Percentiles rank a stretch among this genome's conserved stretches.
phyloP scores from a whole-genome alignment of 2,113 vertebrate species.

The Hippopotamus amphibius region DNA sequence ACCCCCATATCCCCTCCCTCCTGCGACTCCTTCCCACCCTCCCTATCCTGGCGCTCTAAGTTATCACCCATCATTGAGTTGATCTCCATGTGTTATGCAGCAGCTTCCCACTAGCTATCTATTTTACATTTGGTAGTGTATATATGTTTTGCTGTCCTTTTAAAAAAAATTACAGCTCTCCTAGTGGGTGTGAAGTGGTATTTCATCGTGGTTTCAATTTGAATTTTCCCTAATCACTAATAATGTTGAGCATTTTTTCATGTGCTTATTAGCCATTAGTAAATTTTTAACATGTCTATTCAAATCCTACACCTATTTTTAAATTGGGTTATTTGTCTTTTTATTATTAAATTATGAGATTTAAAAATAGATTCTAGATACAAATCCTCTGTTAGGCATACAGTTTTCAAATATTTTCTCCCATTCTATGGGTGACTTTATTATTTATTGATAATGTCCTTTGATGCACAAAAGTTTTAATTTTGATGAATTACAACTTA shows the following conservation, averaged over 20 bases:
- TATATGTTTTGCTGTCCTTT: neutral
- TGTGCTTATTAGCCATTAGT: neutral
- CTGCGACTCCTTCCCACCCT: too few relatives aligned
- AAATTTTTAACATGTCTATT: constrained; percentile 31
- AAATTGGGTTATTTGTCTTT: neutral
- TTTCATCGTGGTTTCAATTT: neutral
- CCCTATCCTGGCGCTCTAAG: too few relatives aligned
- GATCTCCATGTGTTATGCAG: too few relatives aligned
- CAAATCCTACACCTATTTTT: neutral
- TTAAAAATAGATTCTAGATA: constrained; percentile 36
- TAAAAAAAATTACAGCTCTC: neutral
- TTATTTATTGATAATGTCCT: constrained; percentile 13
- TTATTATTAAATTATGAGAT: neutral
- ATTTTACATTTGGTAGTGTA: too few relatives aligned
- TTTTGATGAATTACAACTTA: constrained; percentile 13
- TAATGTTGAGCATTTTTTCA: constrained; percentile 31
- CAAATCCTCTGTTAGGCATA: neutral
- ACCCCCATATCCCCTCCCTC: too few relatives aligned
- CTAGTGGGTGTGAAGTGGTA: neutral
- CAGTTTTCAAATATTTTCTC: constrained; percentile 25
- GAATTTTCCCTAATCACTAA: neutral
- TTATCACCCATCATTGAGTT: too few relatives aligned
- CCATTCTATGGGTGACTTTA: neutral
- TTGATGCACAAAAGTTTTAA: neutral
- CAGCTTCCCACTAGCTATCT: too few relatives aligned